phyloP scores from a whole-genome alignment of 2,113 vertebrate genomes.

The Leucoraja erinaceus region DNA sequence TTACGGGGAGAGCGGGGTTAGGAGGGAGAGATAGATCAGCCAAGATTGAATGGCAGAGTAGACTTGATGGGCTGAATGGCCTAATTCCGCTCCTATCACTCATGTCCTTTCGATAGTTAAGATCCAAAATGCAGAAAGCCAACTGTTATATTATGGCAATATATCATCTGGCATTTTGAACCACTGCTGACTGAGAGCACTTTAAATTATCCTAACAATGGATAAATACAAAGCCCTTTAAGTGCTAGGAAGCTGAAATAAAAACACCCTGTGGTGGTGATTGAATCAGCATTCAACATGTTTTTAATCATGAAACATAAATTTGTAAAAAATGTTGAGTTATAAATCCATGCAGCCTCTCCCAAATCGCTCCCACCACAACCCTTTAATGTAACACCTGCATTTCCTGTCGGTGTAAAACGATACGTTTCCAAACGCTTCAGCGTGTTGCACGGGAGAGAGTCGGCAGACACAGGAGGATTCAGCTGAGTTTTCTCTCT shows the following conservation, averaged over 20 bases:
- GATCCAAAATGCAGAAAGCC: neutral
- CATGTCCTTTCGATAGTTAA: no score
- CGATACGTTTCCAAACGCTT: constrained; percentile 45
- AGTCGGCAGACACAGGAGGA: constrained; percentile 50
- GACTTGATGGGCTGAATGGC: no score
- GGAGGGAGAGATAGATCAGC: no score
- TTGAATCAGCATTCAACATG: constrained; percentile 50
- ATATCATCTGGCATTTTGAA: neutral
- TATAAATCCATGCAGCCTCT: constrained; percentile 50
- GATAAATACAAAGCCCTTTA: constrained; percentile 29
- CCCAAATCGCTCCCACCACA: constrained; percentile 49
- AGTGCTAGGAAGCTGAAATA: constrained; percentile 50
- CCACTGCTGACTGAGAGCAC: neutral
- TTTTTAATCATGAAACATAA: constrained; percentile 51
- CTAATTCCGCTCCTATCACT: no score
- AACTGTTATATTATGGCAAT: neutral
- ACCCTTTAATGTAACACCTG: constrained; percentile 53
- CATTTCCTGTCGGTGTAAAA: constrained; percentile 46
- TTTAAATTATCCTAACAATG: constrained; percentile 14
- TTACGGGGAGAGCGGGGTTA: no score
- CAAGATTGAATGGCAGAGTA: no score
- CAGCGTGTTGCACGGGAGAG: constrained; percentile 41
- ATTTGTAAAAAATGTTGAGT: constrained; percentile 47
- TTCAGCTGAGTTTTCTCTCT: constrained; percentile 46
- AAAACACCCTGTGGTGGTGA: constrained; percentile 47